These are phyloP conservation scores for Phalacrocorax aristotelis DNA, from an alignment of 2,113 vertebrate genomes.

Conservation along the genomic window DNA sequence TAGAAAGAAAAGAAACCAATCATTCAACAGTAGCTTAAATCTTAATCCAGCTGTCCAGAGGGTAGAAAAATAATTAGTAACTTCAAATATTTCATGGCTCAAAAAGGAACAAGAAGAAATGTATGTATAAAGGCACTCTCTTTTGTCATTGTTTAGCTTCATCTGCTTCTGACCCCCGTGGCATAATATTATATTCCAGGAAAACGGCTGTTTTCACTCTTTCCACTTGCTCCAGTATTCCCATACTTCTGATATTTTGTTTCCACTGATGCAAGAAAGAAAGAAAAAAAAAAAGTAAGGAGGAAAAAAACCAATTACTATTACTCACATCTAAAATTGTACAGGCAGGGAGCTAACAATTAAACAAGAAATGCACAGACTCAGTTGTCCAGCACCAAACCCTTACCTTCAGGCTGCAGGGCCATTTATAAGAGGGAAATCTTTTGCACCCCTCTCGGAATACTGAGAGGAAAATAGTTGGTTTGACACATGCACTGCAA, in stretches of 20 bases:
- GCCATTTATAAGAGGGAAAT: not conserved
- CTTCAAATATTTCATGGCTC: not conserved
- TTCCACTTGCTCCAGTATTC: conserved; percentile 34
- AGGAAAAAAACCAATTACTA: not conserved
- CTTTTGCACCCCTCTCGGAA: not conserved
- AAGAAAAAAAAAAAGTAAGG: not conserved
- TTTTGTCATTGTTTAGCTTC: conserved; percentile 12
- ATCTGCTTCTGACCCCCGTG: not conserved
- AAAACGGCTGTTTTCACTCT: conserved; percentile 45
- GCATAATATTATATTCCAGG: conserved; percentile 23
- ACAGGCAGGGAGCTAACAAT: not conserved
- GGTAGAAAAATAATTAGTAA: not conserved
- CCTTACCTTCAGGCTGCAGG: not conserved
- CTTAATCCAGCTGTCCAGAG: not conserved
- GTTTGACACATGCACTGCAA: not conserved
- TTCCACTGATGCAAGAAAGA: conserved; percentile 29
- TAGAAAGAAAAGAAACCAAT: not conserved
- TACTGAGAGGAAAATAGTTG: not conserved
- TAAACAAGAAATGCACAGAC: not conserved
- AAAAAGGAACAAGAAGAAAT: not conserved
- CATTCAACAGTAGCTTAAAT: not conserved
- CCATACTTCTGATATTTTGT: conserved; percentile 34
- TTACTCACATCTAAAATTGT: conserved; percentile 30
- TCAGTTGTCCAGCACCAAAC: not conserved
- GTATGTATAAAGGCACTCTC: not conserved